Conservation (phyloP, 2,797 vertebrate species). For the Carduelis carduelis region DNA sequence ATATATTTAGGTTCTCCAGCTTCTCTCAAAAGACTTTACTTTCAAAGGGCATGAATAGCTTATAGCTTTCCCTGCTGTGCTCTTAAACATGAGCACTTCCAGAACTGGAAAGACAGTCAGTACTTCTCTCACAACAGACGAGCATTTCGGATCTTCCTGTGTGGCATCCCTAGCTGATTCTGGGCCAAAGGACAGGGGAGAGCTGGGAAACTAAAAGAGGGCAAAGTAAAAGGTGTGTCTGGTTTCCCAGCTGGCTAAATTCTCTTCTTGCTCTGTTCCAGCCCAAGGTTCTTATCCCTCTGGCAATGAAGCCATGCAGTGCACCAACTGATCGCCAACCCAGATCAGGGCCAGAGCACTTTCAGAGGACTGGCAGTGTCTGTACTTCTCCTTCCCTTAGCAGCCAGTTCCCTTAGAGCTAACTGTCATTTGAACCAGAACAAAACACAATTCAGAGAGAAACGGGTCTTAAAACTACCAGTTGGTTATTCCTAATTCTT, state of each 20-base stretch:
- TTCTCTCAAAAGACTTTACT: not conserved
- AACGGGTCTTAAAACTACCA: not conserved
- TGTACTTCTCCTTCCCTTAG: not conserved
- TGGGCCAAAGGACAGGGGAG: not conserved
- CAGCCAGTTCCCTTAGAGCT: not conserved
- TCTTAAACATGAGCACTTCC: not conserved
- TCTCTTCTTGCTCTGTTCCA: not conserved
- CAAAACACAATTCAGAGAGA: not conserved
- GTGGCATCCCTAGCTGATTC: not conserved
- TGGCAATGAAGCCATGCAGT: not conserved
- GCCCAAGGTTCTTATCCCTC: not conserved
- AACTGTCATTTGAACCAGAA: not conserved
- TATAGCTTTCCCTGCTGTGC: not conserved
- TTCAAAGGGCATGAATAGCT: not conserved
- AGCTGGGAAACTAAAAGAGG: not conserved
- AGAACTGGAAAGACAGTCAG: not conserved
- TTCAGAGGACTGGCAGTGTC: not conserved
- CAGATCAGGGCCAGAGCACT: fast-evolving
- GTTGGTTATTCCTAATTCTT: not conserved
- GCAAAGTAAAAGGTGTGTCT: not conserved
- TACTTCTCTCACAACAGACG: not conserved
- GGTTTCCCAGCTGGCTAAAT: not conserved
- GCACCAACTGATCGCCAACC: not conserved
- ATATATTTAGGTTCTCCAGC: not conserved
- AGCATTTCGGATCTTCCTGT: not conserved